A percentile compares a stretch with the other conserved stretches of the same genome.
phyloP scores from a whole-genome alignment of 2,113 vertebrate species.

The Caloenas nicobarica region DNA sequence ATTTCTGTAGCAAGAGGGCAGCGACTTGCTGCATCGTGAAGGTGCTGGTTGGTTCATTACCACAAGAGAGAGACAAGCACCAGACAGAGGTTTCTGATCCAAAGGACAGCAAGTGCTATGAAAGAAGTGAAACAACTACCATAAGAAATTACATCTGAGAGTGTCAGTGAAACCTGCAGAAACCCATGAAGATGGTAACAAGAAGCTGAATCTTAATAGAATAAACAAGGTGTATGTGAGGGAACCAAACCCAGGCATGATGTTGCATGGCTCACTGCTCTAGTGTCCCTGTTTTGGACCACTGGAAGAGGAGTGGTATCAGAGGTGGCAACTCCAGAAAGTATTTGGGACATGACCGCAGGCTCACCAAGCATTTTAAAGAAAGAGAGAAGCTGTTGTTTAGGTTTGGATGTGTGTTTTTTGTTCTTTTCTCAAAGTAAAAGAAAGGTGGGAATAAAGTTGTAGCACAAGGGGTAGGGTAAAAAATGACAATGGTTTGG shows the following conservation, averaged over 20 bases:
- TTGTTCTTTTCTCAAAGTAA: background rate
- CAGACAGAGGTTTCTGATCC: background rate
- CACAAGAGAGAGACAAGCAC: background rate
- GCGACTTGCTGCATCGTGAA: background rate
- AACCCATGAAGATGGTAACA: background rate
- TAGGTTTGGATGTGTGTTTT: background rate
- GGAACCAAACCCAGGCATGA: background rate
- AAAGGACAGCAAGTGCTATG: background rate
- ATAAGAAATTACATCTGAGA: background rate
- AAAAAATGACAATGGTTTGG: background rate
- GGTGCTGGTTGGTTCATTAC: background rate
- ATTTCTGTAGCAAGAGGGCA: background rate
- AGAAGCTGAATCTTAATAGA: background rate
- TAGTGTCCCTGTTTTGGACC: background rate
- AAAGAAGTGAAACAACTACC: background rate
- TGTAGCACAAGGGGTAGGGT: background rate
- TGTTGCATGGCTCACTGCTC: rapidly evolving
- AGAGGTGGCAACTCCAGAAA: background rate
- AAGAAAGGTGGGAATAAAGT: background rate
- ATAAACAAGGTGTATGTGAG: background rate
- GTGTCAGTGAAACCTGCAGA: background rate
- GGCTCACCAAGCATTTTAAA: background rate
- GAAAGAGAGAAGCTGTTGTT: background rate
- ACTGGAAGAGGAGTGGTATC: background rate
- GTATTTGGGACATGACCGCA: rapidly evolving